Conservation (phyloP, 2,888 invertebrate species). For the Spisula solida region DNA sequence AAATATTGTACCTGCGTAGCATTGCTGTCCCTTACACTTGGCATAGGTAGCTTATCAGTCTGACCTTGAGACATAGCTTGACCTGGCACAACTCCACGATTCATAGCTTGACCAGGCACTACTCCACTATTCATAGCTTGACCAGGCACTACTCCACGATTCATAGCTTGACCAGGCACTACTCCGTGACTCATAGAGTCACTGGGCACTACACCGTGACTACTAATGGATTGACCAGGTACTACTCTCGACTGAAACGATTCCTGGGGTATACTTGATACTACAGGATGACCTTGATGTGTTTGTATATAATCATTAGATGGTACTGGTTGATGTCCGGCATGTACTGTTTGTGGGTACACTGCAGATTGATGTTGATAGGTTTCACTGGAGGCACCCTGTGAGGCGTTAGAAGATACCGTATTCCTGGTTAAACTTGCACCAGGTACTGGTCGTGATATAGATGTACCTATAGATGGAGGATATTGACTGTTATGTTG, state of each 20-base stretch:
- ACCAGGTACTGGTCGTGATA: neutral
- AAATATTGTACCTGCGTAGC: neutral
- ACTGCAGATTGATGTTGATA: neutral
- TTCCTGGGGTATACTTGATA: neutral
- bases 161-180: neutral
- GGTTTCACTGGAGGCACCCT: neutral
- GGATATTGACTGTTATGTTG: neutral
- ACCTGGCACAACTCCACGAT: no score
- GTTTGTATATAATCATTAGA: neutral
- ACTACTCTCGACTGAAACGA: neutral
- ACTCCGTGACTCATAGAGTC: neutral
- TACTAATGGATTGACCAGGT: neutral
- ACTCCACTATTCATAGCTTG: neutral
- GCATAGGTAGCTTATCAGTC: neutral
- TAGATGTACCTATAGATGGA: neutral
- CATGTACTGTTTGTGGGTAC: neutral
- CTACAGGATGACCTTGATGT: neutral
- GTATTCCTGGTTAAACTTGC: neutral
- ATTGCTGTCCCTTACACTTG: neutral
- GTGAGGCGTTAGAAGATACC: neutral
- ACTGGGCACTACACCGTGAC: no score
- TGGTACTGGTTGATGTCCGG: neutral
- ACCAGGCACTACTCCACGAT: neutral
- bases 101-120: neutral
- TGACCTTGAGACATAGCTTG: neutral